Evolutionary conservation across 2,797 vertebrate genomes (phyloP).

Genomic region (Gymnothorax reevesii): DNA sequence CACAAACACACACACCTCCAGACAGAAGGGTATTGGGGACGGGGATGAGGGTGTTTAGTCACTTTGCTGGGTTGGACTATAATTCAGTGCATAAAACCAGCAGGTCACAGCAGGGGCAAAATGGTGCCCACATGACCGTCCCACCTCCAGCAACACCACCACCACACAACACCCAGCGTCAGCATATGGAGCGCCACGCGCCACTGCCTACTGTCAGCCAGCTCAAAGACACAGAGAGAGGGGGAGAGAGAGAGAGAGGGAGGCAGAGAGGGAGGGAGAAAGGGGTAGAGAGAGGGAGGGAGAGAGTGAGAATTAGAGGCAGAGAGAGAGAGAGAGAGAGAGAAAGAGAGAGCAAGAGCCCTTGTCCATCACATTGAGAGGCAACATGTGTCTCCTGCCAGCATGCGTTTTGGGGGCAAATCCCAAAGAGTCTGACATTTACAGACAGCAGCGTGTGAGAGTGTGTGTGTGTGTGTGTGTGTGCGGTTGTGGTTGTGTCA

Average conservation of each 20-base stretch:
- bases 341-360: conserved; percentile 23
- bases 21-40: not conserved
- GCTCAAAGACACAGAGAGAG: not conserved
- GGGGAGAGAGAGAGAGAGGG: conserved; percentile 12
- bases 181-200: conserved; percentile 60
- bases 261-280: not conserved
- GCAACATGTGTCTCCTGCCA: conserved; percentile 70
- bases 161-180: conserved; percentile 52
- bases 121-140: conserved; percentile 15
- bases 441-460: conserved; percentile 38
- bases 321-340: not conserved
- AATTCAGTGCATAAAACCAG: conserved; percentile 56
- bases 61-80: conserved; percentile 18
- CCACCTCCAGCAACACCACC: conserved; percentile 54
- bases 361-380: conserved; percentile 54
- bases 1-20: conserved; percentile 49
- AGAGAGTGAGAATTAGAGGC: conserved; percentile 42
- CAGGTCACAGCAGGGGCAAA: conserved; percentile 51
- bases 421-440: conserved; percentile 59
- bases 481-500: not conserved
- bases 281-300: conserved; percentile 23
- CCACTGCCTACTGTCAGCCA: conserved; percentile 27
- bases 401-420: conserved; percentile 45
- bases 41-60: not conserved
- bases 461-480: not conserved